Evolutionary conservation across 2,888 invertebrate genomes (phyloP), one percentile per base, ranked within the genome.

Genomic region (Malthinus flaveolus): DNA sequence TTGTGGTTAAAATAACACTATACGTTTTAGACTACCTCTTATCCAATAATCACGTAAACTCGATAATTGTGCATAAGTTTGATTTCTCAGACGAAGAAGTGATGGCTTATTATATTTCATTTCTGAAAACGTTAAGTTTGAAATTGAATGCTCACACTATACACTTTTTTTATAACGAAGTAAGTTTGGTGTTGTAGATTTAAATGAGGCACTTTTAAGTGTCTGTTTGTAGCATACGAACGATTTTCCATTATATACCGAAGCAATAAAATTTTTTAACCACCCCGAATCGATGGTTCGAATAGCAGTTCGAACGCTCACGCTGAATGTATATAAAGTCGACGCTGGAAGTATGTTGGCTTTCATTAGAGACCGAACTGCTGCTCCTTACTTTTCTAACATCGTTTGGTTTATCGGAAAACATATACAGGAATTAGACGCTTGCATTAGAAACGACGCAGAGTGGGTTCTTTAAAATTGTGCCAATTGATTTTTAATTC

Each of bases 71-170:
- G 52, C 98, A 99, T 81, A 97, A 97, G 80, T 99, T 99, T 84
- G 98, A 99, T 80, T 97, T 99, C 77, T 95, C 95, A 2, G 98
- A 99, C 80, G 99, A 99, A 80, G 99, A 99, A 84, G 97, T 98
- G 46, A 97, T 98, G 96, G 97, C 98, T 1, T 99, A 99, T 79
- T 99, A 99, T 79, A 99, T 99, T 75, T 96, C 98, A 48, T 99
- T 99, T 79, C 81, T 99, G 67, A 99, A 99, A 81, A 99, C 98
- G 0, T 82, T 99, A 51, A 99, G 98, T 70, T 83, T 99, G 55
- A 99, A 99, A 81, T 82, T 99, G 49, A 99, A 99, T 81, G 89
- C 91, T 64, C 96, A 98, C 75, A 99, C 99, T 1, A 97, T 99
- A 74, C 98, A 99, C 79, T 99, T 99, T 81, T 99, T 99, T 81